Percentiles rank a stretch among this genome's conserved stretches.
Evolutionary conservation across 2,797 vertebrate genomes (phyloP).

Genomic region (Labeo calbasu): DNA sequence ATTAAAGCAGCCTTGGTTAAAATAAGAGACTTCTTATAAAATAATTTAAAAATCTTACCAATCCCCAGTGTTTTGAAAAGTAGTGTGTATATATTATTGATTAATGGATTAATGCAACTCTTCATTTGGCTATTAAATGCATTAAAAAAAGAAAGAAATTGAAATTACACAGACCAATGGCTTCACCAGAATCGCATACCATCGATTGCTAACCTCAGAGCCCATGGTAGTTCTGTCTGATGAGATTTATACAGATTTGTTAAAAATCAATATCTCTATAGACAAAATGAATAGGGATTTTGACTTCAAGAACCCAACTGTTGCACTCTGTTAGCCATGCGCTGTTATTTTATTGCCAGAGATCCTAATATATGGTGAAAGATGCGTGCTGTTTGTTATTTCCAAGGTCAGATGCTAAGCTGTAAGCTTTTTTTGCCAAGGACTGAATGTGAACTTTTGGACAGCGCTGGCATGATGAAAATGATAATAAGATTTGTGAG

Average conservation of each 20-base stretch:
- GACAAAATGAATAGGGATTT: neutral
- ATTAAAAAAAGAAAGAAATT: neutral
- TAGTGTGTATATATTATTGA: neutral
- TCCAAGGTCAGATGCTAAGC: conserved; percentile 46
- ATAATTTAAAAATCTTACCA: neutral
- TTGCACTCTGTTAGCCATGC: conserved; percentile 2
- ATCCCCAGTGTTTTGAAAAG: neutral
- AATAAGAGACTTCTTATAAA: neutral
- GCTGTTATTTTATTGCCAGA: conserved; percentile 66
- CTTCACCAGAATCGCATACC: too few relatives aligned
- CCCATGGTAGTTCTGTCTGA: too few relatives aligned
- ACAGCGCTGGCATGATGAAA: neutral
- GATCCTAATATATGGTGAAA: conserved; percentile 61
- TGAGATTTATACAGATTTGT: conserved; percentile 2
- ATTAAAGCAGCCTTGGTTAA: neutral
- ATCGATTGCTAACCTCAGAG: neutral
- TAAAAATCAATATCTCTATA: neutral
- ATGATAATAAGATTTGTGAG: neutral
- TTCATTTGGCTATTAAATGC: neutral
- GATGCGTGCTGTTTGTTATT: conserved; percentile 56
- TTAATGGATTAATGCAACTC: neutral
- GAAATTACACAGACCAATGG: neutral
- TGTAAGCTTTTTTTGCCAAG: conserved; percentile 13
- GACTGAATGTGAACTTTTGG: neutral
- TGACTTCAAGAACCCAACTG: neutral